Evolutionary conservation across 2,888 invertebrate species (phyloP), one percentile per base, ranked within the genome.

Genomic region (Pocota personata): DNA sequence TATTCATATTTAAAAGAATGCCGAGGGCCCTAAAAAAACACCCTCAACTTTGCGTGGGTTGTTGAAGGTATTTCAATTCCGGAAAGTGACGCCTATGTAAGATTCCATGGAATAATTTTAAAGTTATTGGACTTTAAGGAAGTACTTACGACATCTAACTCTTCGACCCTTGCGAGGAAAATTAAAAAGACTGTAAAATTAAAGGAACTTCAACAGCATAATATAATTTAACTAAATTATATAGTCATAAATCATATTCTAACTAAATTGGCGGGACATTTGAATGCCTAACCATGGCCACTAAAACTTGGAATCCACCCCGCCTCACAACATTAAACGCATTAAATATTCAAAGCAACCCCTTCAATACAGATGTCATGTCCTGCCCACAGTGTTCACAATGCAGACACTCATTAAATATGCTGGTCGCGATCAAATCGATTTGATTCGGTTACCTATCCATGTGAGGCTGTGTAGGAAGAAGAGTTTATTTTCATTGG

Each of bases 361-460:
- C 0, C 12, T 1, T 7, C 8, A 0, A 6, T 1, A 50, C 12
- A n/a, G 4, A 27, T n/a, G n/a, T n/a, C n/a, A n/a, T n/a, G n/a
- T n/a, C n/a, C n/a, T n/a, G 12, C 2, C 35, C 10, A 1, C 12
- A 10, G 35, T 8, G 35, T 12, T 10, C 1, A 35, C 35, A 12
- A 12, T 3, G 24, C 7, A 21, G 2, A 6, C 3, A 21, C n/a
- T 21, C 3, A 21, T 19, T 3, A 60, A 37, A 7, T n/a, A 12
- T 27, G 21, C 27, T 43, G 46, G 62, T 46, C 30, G 46, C 62
- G 12, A 32, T 5, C 46, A n/a, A 46, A 64, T 64, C 46, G 46
- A 64, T 64, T 64, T 30, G 30, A 32, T 43, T 64, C 24, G 12
- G 30, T 32, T 27, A 46, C 46, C 48, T 24, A 19, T 24, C n/a